Conservation (phyloP, 2,797 vertebrate species). For the Chiloscyllium punctatum region DNA sequence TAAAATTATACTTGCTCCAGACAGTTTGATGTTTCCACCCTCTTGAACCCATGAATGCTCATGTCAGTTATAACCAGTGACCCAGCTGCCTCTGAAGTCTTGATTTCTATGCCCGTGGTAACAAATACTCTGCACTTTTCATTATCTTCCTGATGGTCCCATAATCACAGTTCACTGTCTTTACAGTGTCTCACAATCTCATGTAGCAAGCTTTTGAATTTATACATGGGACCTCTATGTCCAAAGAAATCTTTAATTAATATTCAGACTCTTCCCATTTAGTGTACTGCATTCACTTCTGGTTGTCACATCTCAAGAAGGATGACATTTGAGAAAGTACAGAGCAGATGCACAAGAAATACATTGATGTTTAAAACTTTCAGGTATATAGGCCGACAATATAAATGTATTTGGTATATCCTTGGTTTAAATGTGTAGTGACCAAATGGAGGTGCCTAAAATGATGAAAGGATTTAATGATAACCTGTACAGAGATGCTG, state of each 20-base stretch:
- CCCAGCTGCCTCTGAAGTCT: not conserved
- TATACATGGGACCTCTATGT: not conserved
- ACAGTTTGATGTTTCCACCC: not conserved
- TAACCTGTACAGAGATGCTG: not conserved
- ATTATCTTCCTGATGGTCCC: not conserved
- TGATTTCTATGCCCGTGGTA: not conserved
- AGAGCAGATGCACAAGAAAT: not conserved
- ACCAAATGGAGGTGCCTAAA: not conserved
- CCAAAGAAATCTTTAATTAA: not conserved
- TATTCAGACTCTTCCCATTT: not conserved
- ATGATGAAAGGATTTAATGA: not conserved
- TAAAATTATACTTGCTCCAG: not conserved
- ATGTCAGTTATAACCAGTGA: not conserved
- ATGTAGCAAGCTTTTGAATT: not conserved
- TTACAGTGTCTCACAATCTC: not conserved
- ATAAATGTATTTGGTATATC: not conserved
- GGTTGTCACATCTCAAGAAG: not conserved
- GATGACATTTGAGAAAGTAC: not conserved
- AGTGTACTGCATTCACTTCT: not conserved
- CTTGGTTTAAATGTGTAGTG: not conserved
- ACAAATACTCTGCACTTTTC: not conserved
- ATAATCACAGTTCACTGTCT: not conserved
- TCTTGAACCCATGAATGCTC: not conserved
- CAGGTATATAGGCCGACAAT: not conserved
- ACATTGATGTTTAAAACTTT: not conserved